phyloP scores from a whole-genome alignment of 64 coral and sea anemone species.

The Stichodactyla mertensii region DNA sequence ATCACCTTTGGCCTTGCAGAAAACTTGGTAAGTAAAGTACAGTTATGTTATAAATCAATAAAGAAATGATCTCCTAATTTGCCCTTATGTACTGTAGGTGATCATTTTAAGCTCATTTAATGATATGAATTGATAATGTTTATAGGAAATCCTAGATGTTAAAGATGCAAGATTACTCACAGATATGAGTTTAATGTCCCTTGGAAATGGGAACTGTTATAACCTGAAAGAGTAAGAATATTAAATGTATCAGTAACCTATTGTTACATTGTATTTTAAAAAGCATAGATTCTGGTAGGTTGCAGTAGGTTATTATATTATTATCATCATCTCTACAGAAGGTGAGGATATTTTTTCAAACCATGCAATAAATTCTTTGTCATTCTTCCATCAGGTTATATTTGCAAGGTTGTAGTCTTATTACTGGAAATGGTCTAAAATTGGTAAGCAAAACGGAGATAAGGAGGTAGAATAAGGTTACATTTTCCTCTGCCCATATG shows the following conservation, averaged over 20 bases:
- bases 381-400: constrained; percentile 29
- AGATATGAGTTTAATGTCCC: constrained; percentile 46
- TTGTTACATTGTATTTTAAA: background rate
- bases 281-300: no score
- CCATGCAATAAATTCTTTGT: no score
- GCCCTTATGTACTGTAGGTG: no score
- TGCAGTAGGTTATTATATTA: background rate
- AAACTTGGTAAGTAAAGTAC: constrained; percentile 53
- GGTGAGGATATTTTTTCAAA: no score
- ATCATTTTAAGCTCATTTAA: no score
- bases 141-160: constrained; percentile 69
- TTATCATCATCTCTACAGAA: no score
- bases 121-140: background rate
- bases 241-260: background rate
- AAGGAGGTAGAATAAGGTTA: background rate
- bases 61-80: no score
- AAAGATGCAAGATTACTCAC: constrained; percentile 54
- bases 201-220: constrained; percentile 66
- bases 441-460: constrained; percentile 6
- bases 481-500: no score
- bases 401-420: constrained; percentile 31
- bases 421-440: constrained; percentile 36
- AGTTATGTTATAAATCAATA: background rate
- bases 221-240: constrained; percentile 78
- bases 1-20: constrained; percentile 36